Percentiles rank a stretch among this genome's conserved stretches.
phyloP scores from a whole-genome alignment of 1,140 invertebrate species.

The Drosophila seguyi region DNA sequence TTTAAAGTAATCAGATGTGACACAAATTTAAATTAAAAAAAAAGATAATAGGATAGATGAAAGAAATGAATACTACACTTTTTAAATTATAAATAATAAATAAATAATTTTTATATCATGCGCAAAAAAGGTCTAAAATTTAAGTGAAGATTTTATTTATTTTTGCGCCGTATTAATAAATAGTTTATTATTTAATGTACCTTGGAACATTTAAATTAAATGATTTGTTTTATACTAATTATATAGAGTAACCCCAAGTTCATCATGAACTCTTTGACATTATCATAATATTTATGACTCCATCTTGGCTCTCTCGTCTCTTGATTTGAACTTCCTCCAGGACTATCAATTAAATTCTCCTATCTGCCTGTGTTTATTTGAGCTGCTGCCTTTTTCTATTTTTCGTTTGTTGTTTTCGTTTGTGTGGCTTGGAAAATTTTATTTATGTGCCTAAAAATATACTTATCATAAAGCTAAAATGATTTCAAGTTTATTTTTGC shows the following conservation, averaged over 20 bases:
- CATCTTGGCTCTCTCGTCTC: constrained; percentile 8
- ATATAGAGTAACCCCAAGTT: constrained; percentile 12
- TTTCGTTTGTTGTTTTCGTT: constrained; percentile 1
- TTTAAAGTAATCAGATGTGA: neutral
- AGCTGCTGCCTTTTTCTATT: constrained; percentile 17
- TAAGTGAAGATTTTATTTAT: too few species aligned
- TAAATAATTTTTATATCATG: too few species aligned
- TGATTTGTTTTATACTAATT: too few species aligned
- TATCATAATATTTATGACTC: constrained; percentile 1
- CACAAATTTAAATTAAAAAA: neutral
- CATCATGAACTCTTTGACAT: too few species aligned
- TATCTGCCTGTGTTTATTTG: constrained; percentile 30
- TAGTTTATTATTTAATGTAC: too few species aligned
- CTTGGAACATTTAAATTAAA: too few species aligned
- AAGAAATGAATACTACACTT: too few species aligned
- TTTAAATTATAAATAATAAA: too few species aligned
- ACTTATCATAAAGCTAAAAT: constrained; percentile 51
- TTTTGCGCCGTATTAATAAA: too few species aligned
- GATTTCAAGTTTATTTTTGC: constrained; percentile 65
- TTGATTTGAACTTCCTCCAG: constrained; percentile 39
- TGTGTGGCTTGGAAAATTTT: constrained; percentile 42
- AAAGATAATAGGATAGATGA: too few species aligned
- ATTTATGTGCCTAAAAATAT: constrained; percentile 66
- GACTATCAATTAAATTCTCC: constrained; percentile 60
- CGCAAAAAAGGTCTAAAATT: too few species aligned